Percentiles rank a stretch among this genome's conserved stretches.
These are phyloP conservation scores for Dryobates pubescens DNA, from an alignment of 2,797 vertebrate genomes.

Conservation along the genomic window DNA sequence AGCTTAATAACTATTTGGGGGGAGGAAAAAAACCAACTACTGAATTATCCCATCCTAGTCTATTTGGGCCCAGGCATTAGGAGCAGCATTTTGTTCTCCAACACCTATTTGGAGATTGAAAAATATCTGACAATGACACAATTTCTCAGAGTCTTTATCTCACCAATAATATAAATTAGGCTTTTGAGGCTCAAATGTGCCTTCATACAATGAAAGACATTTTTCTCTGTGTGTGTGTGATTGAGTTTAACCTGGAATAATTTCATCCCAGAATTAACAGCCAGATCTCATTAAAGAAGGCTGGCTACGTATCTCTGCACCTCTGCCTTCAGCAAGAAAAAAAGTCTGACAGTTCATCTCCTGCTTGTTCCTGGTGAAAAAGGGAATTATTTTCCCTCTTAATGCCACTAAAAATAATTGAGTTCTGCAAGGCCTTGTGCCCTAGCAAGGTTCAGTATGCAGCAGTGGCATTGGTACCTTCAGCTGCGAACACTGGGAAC, in stretches of 20 bases:
- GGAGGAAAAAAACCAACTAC: conserved; percentile 6
- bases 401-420: conserved; percentile 62
- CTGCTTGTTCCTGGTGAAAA: conserved; percentile 22
- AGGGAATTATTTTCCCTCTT: conserved; percentile 21
- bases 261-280: conserved; percentile 38
- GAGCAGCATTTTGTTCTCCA: conserved; percentile 21
- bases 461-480: neutral
- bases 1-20: conserved; percentile 18
- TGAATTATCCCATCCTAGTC: neutral
- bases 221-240: neutral
- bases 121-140: conserved; percentile 14
- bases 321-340: conserved; percentile 20
- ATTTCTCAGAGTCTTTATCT: conserved; percentile 37
- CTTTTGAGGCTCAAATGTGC: conserved; percentile 7
- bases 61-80: neutral
- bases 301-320: neutral
- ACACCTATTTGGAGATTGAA: neutral
- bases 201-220: neutral
- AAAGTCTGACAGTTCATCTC: neutral
- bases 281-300: conserved; percentile 44
- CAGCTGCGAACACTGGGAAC: neutral
- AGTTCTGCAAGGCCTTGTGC: neutral
- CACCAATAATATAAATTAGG: conserved; percentile 12
- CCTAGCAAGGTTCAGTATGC: neutral
- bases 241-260: conserved; percentile 37